phyloP scores from a whole-genome alignment of 2,888 invertebrate genomes.

The Cerceris rybyensis region DNA sequence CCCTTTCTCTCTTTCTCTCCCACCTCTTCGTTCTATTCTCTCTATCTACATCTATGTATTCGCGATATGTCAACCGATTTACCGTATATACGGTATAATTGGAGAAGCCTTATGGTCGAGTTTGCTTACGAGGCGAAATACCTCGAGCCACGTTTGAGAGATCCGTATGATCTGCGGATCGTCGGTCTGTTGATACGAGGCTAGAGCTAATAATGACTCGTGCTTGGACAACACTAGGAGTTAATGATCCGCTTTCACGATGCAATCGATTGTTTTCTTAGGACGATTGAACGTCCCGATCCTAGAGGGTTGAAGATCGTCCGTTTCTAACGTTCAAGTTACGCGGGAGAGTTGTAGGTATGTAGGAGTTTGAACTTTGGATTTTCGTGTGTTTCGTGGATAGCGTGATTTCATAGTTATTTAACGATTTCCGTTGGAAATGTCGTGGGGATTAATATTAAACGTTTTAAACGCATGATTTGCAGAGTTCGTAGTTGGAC shows the following conservation, averaged over 20 bases:
- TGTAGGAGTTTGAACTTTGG: too few relatives aligned
- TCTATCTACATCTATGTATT: slow-evolving; percentile 9
- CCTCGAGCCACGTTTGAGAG: slow-evolving; percentile 45
- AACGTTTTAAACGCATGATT: too few relatives aligned
- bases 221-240: background rate
- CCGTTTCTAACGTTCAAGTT: too few relatives aligned
- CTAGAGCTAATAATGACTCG: slow-evolving; percentile 32
- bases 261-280: slow-evolving; percentile 15
- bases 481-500: too few relatives aligned
- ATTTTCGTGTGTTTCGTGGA: too few relatives aligned
- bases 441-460: too few relatives aligned
- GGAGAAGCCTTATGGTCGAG: slow-evolving; percentile 25
- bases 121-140: slow-evolving; percentile 47
- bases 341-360: too few relatives aligned
- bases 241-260: slow-evolving; percentile 4
- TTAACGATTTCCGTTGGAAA: too few relatives aligned
- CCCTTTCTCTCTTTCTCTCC: background rate
- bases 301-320: too few relatives aligned
- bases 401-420: too few relatives aligned
- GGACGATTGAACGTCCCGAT: slow-evolving; percentile 3
- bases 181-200: slow-evolving; percentile 41
- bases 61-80: slow-evolving; percentile 48
- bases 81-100: slow-evolving; percentile 54
- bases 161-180: slow-evolving; percentile 37
- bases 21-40: slow-evolving; percentile 27